Evolutionary conservation across 2,888 invertebrate genomes (phyloP), one percentile per base, ranked within the genome.

Genomic region (Homarus gammarus): DNA sequence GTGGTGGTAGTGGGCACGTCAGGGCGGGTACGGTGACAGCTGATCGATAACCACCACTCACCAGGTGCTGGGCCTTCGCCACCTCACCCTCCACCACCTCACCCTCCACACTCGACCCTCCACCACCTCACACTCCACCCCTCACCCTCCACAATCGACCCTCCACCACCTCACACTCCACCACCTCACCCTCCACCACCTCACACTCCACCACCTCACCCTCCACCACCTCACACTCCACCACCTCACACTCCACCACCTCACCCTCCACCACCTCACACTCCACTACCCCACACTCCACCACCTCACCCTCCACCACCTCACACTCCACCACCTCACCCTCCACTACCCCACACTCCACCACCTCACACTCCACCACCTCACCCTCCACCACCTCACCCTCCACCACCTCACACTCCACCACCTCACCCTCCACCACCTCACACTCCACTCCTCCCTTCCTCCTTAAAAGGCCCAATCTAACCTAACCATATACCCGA

Each of bases 331-430:
- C 70, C 22, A n/a, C 40, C 36, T 18, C n/a, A n/a, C n/a, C n/a
- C n/a, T n/a, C n/a, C 72, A 22, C 38, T 72, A 44, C 22, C 40
- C 22, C 73, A n/a, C 38, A 77, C 44, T 77, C 44, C 18, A 77
- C 49, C 44, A 77, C 77, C 44, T 77, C 49, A 44, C 44, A 5
- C 49, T 40, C 77, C n/a, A 8, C 44, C 27, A 44, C 36, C 49
- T 49, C 31, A 5, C 44, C 27, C 31, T 56, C 49, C 78, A 31
- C 36, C 15, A 5, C 51, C 31, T 44, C 78, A 22, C 78, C 51
- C 56, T 31, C 31, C 8, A 18, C 18, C 33, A 0, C 78, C 31
- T 51, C 2, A 6, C 5, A 22, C 5, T 2, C 2, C 27, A 22
- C 0, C 3, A 12, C 5, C 8, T 1, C 70, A 3, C 27, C 33